Percentiles rank a stretch among this genome's conserved stretches.
phyloP scores from a whole-genome alignment of 1,140 invertebrate genomes.

The Gryon sp. region DNA sequence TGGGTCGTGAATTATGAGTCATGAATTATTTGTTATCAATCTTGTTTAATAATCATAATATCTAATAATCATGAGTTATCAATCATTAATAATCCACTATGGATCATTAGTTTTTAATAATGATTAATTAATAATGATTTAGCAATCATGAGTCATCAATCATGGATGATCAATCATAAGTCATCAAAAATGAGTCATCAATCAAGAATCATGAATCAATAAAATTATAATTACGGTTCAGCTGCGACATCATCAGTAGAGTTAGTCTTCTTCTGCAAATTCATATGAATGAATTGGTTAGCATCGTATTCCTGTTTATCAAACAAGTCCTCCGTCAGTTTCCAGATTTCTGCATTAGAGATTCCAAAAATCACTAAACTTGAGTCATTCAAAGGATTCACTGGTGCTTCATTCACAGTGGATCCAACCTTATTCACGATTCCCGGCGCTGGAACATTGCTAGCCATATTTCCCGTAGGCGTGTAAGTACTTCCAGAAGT shows the following conservation, averaged over 20 bases:
- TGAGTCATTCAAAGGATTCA: constrained; percentile 35
- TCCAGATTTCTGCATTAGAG: constrained; percentile 68
- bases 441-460: constrained; percentile 31
- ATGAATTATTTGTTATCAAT: too few species aligned
- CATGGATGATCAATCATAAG: too few species aligned
- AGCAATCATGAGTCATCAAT: too few species aligned
- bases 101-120: too few species aligned
- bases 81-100: not conserved
- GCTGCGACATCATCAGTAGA: constrained; percentile 69
- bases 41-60: too few species aligned
- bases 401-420: constrained; percentile 1
- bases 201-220: too few species aligned
- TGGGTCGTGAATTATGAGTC: too few species aligned
- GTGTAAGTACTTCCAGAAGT: constrained; percentile 11
- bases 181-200: too few species aligned
- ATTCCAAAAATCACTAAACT: constrained; percentile 57
- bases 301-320: constrained; percentile 69
- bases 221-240: constrained; percentile 75
- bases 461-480: constrained; percentile 19
- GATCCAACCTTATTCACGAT: constrained; percentile 28
- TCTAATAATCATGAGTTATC: not conserved
- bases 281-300: constrained; percentile 68
- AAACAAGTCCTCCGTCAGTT: constrained; percentile 74
- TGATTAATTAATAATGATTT: too few species aligned
- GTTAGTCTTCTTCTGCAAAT: constrained; percentile 72